Conservation (phyloP, 2,797 vertebrate species). For the Scomberomorus guttatus region DNA sequence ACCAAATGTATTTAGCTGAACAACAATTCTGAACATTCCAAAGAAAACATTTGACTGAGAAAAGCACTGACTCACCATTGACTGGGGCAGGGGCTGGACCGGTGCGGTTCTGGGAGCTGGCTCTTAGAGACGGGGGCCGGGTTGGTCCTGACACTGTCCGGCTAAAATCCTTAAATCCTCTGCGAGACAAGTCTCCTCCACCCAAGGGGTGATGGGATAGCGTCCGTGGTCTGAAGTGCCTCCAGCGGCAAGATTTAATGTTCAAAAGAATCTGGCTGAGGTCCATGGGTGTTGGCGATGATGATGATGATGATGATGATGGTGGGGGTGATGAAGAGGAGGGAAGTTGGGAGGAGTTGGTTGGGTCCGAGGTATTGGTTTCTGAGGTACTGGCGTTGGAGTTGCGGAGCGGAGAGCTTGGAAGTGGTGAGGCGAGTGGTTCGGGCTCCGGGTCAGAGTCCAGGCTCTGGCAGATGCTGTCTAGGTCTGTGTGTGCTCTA, state of each 20-base stretch:
- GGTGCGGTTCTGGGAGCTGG: conserved; percentile 87
- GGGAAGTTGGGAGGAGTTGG: conserved; percentile 61
- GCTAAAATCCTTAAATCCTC: conserved; percentile 89
- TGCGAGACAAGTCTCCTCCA: conserved; percentile 89
- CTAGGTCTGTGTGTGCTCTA: conserved; percentile 92
- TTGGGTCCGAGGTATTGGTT: conserved; percentile 84
- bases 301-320: conserved; percentile 50
- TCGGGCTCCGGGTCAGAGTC: conserved; percentile 90
- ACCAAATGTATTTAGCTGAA: neutral
- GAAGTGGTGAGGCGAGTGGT: conserved; percentile 81
- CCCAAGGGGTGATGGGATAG: conserved; percentile 91
- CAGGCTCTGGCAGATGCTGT: conserved; percentile 89
- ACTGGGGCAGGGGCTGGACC: conserved; percentile 85
- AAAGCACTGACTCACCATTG: conserved; percentile 76
- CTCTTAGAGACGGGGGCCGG: conserved; percentile 90
- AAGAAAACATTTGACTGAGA: neutral
- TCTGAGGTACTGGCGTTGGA: conserved; percentile 96
- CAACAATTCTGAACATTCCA: neutral
- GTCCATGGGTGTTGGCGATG: conserved; percentile 85
- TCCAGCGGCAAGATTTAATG: conserved; percentile 98
- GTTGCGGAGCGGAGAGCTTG: conserved; percentile 83
- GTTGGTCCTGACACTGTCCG: conserved; percentile 90
- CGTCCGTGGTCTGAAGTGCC: conserved; percentile 99
- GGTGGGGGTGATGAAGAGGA: conserved; percentile 53
- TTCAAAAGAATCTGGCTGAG: conserved; percentile 97